Evolutionary conservation across 2,113 vertebrate genomes (phyloP), one percentile per base, ranked within the genome.

Genomic region (Xenopus laevis): DNA sequence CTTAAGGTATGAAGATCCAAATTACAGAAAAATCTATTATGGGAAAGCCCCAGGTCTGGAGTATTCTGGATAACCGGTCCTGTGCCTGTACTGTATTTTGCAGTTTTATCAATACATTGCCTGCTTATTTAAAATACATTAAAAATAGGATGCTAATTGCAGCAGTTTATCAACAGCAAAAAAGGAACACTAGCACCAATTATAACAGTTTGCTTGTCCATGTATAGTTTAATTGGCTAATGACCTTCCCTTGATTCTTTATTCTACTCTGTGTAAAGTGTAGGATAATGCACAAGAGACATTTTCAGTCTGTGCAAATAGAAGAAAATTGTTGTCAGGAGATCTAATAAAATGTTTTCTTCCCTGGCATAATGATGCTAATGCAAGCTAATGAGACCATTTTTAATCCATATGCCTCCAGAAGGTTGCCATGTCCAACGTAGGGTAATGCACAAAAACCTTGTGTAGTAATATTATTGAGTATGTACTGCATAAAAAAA

Each of bases 341-440:
- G 66, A 68, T 3, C 27, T 27, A 30, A 68, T 23, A 57, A 68
- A 33, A 33, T 68, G 13, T 55, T 68, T 55, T 57, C 45, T n/a
- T 44, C 12, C 23, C 17, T 7, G 55, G 13, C 52, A 55, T 23
- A 52, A 55, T n/a, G 50, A 53, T 57, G 66, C 16, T 23, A 60
- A 13, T 60, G 58, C 58, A 23, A 23, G 58, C 11, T 60, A 60
- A 60, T 60, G 20, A 60, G 58, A 60, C 58, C 1, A 27, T 50
- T n/a, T 55, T 60, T 60, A 6, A 21, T 21, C 20, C 21, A 21
- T 10, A 60, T 60, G 11, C 8, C 58, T 60, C 7, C 58, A 60
- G 10, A 60, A 46, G n/a, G 45, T 21, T 50, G 47, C 20, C 15
- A 21, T 55, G 40, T 47, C 53, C 21, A 10, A 10, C 21, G 7